Evolutionary conservation across 2,888 invertebrate species (phyloP).

Genomic region (Creontiades dilutus): DNA sequence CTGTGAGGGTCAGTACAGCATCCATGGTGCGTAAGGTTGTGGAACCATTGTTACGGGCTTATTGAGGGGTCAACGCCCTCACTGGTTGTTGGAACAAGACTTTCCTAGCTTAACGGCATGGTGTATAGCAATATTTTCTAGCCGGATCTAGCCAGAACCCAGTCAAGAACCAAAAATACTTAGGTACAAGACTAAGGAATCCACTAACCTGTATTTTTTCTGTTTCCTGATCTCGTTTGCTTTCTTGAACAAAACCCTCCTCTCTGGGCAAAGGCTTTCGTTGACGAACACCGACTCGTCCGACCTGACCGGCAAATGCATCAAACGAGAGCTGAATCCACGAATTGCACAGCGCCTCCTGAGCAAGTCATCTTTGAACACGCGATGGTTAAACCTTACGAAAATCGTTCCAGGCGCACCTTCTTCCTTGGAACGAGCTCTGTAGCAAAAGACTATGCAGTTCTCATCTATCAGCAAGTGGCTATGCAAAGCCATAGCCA

Average conservation of each 20-base stretch:
- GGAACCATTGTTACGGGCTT: too few species aligned
- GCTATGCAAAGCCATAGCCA: constrained; percentile 48
- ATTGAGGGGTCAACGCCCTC: too few species aligned
- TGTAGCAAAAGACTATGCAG: constrained; percentile 59
- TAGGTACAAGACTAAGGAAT: background rate
- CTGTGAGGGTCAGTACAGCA: too few species aligned
- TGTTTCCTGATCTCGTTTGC: constrained; percentile 53
- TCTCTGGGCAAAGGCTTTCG: constrained; percentile 62
- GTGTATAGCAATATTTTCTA: too few species aligned
- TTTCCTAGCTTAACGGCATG: too few species aligned
- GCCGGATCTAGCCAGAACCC: too few species aligned
- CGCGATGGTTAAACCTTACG: constrained; percentile 52
- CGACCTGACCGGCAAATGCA: constrained; percentile 41
- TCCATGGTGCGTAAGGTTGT: too few species aligned
- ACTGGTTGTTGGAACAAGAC: too few species aligned
- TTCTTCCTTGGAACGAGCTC: constrained; percentile 48
- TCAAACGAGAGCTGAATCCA: constrained; percentile 45
- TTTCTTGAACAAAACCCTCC: constrained; percentile 53
- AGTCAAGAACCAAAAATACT: too few species aligned
- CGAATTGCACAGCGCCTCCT: constrained; percentile 43
- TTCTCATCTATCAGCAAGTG: constrained; percentile 46
- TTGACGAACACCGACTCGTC: constrained; percentile 61
- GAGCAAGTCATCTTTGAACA: constrained; percentile 61
- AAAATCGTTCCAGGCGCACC: constrained; percentile 34
- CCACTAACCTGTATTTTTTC: constrained; percentile 40